Base-by-base conservation (phyloP, 1,140 invertebrate species). In the Pentalonia nigronervosa region DNA sequence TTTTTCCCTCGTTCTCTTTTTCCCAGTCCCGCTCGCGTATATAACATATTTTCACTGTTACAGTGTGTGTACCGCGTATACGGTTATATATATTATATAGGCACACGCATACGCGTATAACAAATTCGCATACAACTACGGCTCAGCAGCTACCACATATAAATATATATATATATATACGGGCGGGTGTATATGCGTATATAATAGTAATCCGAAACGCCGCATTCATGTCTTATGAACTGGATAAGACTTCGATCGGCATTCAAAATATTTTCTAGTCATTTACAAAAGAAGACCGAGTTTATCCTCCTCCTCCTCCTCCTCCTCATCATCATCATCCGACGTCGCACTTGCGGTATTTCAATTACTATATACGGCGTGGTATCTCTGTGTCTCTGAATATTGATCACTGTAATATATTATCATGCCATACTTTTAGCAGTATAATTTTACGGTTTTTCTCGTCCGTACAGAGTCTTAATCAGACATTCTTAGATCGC, bases 221-320 rank as follows among this genome's bases (percentile, higher is more conserved):
- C 50, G 20, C 50, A 41, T 89, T 89, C 88, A 21, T 34, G 88
- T 56, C 88, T 89, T 53, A 89, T 56, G 48, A 89, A 53, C 88
- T 36, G 88, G 7, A 89, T 56, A 89, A 25, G 34, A 89, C 48
- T 56, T 53, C 48, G 21, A 53, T 56, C 50, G 88, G 50, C 41
- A 56, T 89, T 89, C 50, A 89, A 89, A 56, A 89, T 21, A 56
- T 89, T 89, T 41, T 36, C n/a, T 41, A 89, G 88, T 56, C 88
- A 56, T 89, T 89, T 89, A 56, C 50, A 89, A 89, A 88, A 50
- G 47, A 89, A 36, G 88, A 56, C 50, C 34, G n/a, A 36, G 34
- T 36, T 48, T 81, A 84, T 34, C 41, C 41, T 41, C 41, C 41
- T 41, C 41, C 41, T 41, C 41, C 4, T 41, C 4, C 41, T 41